These are phyloP conservation scores for Cyclopterus lumpus DNA, from an alignment of 2,797 vertebrate genomes.

Conservation along the genomic window DNA sequence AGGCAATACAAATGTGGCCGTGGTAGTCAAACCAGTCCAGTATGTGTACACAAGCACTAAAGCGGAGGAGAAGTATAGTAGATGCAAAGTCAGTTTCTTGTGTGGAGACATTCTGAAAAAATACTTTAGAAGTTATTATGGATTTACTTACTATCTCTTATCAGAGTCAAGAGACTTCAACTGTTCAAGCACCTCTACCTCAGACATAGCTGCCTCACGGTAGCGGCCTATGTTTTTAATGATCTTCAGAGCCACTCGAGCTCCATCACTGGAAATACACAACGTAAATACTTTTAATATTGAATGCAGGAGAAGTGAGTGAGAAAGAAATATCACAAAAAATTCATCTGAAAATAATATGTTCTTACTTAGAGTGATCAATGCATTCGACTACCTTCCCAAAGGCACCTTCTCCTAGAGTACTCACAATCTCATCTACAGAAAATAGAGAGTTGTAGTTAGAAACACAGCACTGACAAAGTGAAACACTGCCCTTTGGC, in stretches of 20 bases:
- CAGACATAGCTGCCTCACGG: conserved; percentile 94
- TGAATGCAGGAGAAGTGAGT: fast-evolving
- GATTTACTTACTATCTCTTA: conserved; percentile 88
- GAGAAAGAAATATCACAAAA: neutral
- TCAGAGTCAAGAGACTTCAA: conserved; percentile 90
- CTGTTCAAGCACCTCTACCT: conserved; percentile 94
- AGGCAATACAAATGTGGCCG: conserved; percentile 94
- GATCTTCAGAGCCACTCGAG: conserved; percentile 95
- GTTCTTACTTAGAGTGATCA: conserved; percentile 91
- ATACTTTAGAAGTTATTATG: neutral
- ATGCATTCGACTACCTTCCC: conserved; percentile 97
- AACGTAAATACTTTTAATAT: conserved; percentile 10
- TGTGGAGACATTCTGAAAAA: neutral
- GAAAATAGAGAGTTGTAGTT: conserved; percentile 72
- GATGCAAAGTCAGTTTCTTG: neutral
- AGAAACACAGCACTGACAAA: conserved; percentile 54
- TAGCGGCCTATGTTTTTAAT: conserved; percentile 98
- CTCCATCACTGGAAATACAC: conserved; percentile 83
- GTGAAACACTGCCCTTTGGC: conserved; percentile 58
- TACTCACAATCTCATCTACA: conserved; percentile 97
- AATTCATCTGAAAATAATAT: neutral
- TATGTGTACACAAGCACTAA: conserved; percentile 94
- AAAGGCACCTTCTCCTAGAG: conserved; percentile 98
- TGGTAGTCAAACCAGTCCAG: conserved; percentile 97
- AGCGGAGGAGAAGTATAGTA: neutral